Base-by-base conservation (phyloP, 2,797 vertebrate species). In the Nasua narica region DNA sequence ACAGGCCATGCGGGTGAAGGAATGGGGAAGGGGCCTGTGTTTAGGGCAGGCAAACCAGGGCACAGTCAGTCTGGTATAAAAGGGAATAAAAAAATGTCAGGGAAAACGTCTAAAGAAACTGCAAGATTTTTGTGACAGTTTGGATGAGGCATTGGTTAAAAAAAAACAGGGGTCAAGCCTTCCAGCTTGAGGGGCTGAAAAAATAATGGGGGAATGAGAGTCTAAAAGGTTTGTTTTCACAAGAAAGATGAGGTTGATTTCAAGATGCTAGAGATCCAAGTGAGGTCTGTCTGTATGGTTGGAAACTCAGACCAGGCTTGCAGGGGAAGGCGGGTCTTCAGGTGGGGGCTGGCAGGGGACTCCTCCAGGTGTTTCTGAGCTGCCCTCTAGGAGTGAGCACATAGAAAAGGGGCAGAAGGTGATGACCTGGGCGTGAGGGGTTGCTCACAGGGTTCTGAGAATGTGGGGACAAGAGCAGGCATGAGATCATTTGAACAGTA, bases 41-140 rank as follows among this genome's bases (percentile, higher is more conserved):
- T 56, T 65, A n/a, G 60, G 29, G 78, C 50, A 84, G 58, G 54
- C 69, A 25, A 60, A 65, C 79, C 83, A 79, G 14, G 37, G 27
- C 1, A 0, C 78, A 16, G 25, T 78, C 4, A 32, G 35, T 60
- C 29, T 54, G 3, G 1, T 82, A 58, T 23, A 89, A 86, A 88
- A 56, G 19, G 23, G 11, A 88, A 76, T 81, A 40, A 40, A 92
- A 79, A 87, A 52, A 25, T 60, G 13, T 60, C 52, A 83, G 48
- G 50, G 32, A 82, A 87, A 91, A 58, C 52, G 4, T 74, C 29
- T 90, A 52, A 81, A n/a, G 65, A 92, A 81, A 35, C 8, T 37
- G 6, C 46, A 54, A 32, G 50, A 54, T 76, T 60, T 69, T 74
- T 85, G 27, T 74, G 35, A 79, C 48, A 56, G 27, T 88, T 62